Base-by-base conservation (phyloP, 2,888 invertebrate species). In the Phengaris arion region DNA sequence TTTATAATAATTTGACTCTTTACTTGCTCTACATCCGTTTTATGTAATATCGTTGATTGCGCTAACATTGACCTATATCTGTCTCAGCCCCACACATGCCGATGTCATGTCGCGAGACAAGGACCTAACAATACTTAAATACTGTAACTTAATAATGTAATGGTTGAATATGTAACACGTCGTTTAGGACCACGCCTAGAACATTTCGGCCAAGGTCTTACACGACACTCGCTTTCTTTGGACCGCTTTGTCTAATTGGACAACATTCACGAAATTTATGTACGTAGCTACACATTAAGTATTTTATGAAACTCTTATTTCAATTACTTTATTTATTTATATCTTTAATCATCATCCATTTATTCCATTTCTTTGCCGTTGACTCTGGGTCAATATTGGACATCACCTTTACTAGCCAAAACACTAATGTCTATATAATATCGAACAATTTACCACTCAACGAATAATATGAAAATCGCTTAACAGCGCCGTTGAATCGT, bases 141-240 rank as follows among this genome's bases (percentile, higher is more conserved):
- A 59, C 7, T 15, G 22, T 22, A 57, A 57, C 59, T 59, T 59
- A 59, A 59, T 59, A 10, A 8, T 57, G n/a, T 59, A 59, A 59
- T 59, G 9, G 59, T 76, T 78, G 72, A 75, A 78, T 76, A 75
- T 76, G 76, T 76, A 75, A 76, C 74, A 77, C 76, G 75, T 73
- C 75, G 75, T 74, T 69, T 68, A 75, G 73, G 80, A 85, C 88
- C 86, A 82, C 88, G 81, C 87, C 85, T 82, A 82, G 80, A 78
- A 75, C 82, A 86, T 81, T 78, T 85, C 81, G 90, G 90, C 85
- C 91, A 91, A 90, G 91, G 91, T 86, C 69, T 48, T n/a, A 46
- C 48, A 69, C 15, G 46, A 45, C 46, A 6, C 46, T n/a, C 48
- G 48, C 69, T 69, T 69, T 69, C 69, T 46, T 69, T 8, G 15